Percentiles rank a stretch among this genome's conserved stretches.
Conservation (phyloP, 1,140 invertebrate species). For the Pseudomyrmex gracilis region DNA sequence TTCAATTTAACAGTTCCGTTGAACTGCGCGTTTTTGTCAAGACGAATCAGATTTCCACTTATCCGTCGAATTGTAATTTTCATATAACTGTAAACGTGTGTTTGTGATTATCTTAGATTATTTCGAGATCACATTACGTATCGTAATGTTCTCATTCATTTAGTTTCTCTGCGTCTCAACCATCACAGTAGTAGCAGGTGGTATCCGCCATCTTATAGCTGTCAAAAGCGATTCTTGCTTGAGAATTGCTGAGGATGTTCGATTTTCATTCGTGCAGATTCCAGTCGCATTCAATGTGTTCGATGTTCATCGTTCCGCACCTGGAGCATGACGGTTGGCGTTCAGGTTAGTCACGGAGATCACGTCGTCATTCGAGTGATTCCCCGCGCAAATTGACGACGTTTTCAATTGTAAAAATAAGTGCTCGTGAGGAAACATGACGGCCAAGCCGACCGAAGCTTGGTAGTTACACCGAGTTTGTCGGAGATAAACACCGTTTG, state of each 20-base stretch:
- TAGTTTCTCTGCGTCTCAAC: not conserved
- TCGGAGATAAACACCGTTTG: too few species aligned
- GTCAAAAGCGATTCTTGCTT: conserved; percentile 68
- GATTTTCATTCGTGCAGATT: not conserved
- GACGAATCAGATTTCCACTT: too few species aligned
- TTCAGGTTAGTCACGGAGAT: not conserved
- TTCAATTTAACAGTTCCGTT: not conserved
- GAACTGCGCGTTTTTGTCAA: too few species aligned
- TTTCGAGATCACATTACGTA: not conserved
- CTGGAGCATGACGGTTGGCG: not conserved
- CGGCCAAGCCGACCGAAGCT: too few species aligned
- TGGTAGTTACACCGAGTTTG: too few species aligned
- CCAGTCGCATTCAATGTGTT: not conserved
- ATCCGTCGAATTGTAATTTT: too few species aligned
- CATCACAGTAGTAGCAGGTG: conserved; percentile 47
- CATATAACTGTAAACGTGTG: too few species aligned
- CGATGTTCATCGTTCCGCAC: not conserved
- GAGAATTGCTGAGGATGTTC: conserved; percentile 21
- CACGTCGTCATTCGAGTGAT: not conserved
- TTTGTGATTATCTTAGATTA: not conserved
- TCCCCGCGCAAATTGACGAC: not conserved
- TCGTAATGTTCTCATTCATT: not conserved
- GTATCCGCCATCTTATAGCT: conserved; percentile 77
- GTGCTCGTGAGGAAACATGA: too few species aligned
- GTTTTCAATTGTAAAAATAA: not conserved